Conservation (phyloP, 2,888 invertebrate species). For the Tipula helvola region DNA sequence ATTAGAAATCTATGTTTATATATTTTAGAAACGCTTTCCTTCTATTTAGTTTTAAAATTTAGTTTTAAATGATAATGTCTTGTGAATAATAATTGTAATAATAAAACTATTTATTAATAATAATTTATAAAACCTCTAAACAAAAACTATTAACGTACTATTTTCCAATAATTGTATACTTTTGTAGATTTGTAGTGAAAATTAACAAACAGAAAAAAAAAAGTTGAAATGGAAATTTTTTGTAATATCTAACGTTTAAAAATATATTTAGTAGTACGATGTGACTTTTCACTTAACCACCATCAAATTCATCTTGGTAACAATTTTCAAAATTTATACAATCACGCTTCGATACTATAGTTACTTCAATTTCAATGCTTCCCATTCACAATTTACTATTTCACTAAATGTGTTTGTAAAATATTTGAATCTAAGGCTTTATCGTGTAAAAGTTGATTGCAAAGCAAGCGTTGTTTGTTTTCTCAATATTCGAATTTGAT, state of each 20-base stretch:
- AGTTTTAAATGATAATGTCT: neutral
- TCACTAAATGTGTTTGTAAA: too few relatives aligned
- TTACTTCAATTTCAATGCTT: too few relatives aligned
- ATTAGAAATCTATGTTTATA: neutral
- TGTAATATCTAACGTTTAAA: neutral
- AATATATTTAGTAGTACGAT: too few relatives aligned
- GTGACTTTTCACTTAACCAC: too few relatives aligned
- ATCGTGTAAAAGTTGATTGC: too few relatives aligned
- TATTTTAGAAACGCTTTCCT: neutral
- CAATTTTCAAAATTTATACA: too few relatives aligned
- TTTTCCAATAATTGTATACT: neutral
- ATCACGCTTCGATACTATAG: too few relatives aligned
- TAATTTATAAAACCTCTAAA: neutral
- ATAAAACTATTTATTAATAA: neutral
- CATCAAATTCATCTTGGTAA: too few relatives aligned
- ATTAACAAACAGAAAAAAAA: neutral
- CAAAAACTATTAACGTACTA: neutral
- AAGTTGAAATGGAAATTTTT: neutral
- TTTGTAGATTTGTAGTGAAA: neutral
- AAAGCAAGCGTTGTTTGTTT: too few relatives aligned
- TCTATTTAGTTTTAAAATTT: neutral
- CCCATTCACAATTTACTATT: too few relatives aligned
- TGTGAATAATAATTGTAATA: neutral
- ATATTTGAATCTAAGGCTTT: too few relatives aligned
- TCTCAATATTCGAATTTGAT: too few relatives aligned